phyloP scores from a whole-genome alignment of 2,113 vertebrate species.

The Syrrhaptes paradoxus region DNA sequence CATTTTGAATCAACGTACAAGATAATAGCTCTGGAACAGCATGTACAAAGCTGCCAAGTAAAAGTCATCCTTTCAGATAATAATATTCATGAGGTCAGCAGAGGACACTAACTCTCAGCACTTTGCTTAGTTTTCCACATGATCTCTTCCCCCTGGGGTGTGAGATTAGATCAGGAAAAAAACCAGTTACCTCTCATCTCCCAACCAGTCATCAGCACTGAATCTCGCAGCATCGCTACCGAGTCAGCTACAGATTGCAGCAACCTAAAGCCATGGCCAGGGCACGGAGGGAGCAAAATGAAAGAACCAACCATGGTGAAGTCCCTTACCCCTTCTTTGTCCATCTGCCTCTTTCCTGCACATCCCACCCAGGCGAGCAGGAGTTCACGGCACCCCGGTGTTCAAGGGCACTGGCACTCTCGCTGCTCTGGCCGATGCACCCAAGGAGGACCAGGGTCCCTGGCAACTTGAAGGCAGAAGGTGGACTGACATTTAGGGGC shows the following conservation, averaged over 20 bases:
- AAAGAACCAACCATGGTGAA: neutral
- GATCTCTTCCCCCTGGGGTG: neutral
- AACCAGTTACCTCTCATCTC: neutral
- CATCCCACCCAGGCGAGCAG: neutral
- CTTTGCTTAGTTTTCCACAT: conserved; percentile 28
- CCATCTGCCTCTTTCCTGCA: neutral
- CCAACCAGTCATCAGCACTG: neutral
- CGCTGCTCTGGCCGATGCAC: neutral
- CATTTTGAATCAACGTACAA: neutral
- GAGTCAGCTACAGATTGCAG: neutral
- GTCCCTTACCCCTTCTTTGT: neutral
- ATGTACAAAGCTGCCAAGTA: neutral
- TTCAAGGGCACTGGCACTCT: neutral
- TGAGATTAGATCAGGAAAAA: neutral
- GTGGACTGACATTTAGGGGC: neutral
- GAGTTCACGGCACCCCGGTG: fast-evolving
- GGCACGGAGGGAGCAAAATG: neutral
- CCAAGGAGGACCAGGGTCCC: neutral
- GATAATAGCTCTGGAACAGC: neutral
- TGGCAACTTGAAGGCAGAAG: neutral
- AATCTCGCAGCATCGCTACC: neutral
- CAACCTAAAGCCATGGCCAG: neutral
- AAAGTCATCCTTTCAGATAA: conserved; percentile 9
- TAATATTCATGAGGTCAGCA: conserved; percentile 25
- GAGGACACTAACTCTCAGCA: neutral